Evolutionary conservation across 2,113 vertebrate species (phyloP), one percentile per base, ranked within the genome.

Genomic region (Empidonax alnorum): DNA sequence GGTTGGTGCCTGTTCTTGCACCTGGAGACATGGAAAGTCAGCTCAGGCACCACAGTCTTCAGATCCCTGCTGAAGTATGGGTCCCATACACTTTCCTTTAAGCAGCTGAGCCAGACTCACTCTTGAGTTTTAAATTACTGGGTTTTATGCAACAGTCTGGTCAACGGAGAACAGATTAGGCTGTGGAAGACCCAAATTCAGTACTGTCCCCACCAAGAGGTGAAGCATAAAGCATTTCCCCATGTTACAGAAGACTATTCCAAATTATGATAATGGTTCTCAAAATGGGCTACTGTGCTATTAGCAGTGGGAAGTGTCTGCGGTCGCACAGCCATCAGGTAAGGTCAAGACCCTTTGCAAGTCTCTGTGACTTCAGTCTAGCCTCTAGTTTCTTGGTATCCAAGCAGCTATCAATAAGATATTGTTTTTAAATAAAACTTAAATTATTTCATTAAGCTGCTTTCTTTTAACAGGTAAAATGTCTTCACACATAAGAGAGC

Each of bases 81-180:
- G 3, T 80, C 25, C 53, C 41, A 31, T 15, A 42, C 0, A 0
- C 11, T 37, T 66, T 75, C 23, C 24, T 80, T 66, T 42, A 12
- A 74, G 39, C 56, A 87, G 35, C 56, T 63, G 63, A 88, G 16
- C 4, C 16, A 73, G 28, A 37, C 4, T 77, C 27, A n/a, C 10
- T 69, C n/a, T 53, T 67, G 15, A 15, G 21, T 30, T 87, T 72
- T 72, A 78, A 89, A 79, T 53, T 33, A 73, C 14, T 5, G 1
- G 0, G 8, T 42, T 65, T 83, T 75, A 78, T 86, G 35, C 41
- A 83, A 41, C 39, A 66, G 7, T 23, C 20, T 78, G 5, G 9
- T n/a, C 71, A 46, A 50, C 72, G 52, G 37, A 88, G 27, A 25
- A 37, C 25, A 61, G 24, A 17, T 18, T 82, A 78, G 46, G 30